A percentile compares a stretch with the other conserved stretches of the same genome.
Evolutionary conservation across 2,113 vertebrate genomes (phyloP).

Genomic region (Damaliscus lunatus): DNA sequence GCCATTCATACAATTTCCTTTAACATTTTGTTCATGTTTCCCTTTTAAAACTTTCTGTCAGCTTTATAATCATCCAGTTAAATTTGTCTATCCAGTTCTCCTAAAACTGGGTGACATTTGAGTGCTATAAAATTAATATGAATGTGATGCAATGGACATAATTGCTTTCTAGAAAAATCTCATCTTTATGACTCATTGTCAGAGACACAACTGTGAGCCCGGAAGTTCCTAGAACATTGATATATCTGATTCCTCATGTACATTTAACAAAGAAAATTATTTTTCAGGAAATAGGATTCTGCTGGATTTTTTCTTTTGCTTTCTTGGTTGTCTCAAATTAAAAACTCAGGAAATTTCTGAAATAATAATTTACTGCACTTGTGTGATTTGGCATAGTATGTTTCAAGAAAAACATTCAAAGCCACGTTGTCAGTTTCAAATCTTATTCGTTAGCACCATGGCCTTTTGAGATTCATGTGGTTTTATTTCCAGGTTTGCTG

Average conservation of each 20-base stretch:
- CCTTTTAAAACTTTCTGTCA: constrained; percentile 15
- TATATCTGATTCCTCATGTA: not conserved
- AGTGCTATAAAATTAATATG: constrained; percentile 56
- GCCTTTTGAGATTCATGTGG: not conserved
- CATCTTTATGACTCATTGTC: constrained; percentile 52
- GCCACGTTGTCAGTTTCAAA: not conserved
- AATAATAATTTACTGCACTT: not conserved
- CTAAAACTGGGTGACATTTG: constrained; percentile 63
- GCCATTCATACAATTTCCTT: constrained; percentile 8
- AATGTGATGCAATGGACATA: constrained; percentile 42
- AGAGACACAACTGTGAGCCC: constrained; percentile 29
- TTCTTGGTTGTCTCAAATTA: constrained; percentile 8
- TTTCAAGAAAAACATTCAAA: not conserved
- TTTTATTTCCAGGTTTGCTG: not conserved
- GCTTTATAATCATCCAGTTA: constrained; percentile 55
- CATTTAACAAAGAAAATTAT: constrained; percentile 27
- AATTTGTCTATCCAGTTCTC: constrained; percentile 49
- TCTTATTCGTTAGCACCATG: not conserved
- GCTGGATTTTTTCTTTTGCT: not conserved
- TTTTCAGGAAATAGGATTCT: constrained; percentile 20
- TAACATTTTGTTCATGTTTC: constrained; percentile 39
- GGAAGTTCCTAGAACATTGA: constrained; percentile 26
- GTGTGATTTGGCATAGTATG: not conserved
- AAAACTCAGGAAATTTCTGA: constrained; percentile 36
- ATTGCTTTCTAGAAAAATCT: constrained; percentile 71